phyloP scores from a whole-genome alignment of 2,888 invertebrate species.

The Lepidocyrtinus sp. region DNA sequence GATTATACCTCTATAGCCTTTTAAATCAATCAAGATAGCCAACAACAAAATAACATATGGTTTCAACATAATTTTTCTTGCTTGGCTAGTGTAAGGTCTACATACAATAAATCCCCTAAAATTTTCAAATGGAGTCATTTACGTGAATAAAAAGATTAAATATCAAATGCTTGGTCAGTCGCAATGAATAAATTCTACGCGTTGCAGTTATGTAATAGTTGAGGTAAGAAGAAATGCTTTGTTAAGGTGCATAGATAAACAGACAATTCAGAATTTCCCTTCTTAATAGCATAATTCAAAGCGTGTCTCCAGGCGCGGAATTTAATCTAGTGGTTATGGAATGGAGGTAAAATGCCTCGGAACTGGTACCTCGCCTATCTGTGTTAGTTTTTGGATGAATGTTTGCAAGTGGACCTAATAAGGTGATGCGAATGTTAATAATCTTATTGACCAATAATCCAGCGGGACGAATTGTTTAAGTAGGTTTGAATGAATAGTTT shows the following conservation, averaged over 20 bases:
- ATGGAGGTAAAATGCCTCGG: not conserved
- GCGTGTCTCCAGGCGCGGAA: not conserved
- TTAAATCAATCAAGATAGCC: too few relatives aligned
- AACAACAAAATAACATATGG: too few relatives aligned
- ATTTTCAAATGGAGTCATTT: too few relatives aligned
- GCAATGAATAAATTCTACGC: too few relatives aligned
- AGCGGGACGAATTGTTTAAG: slow-evolving; percentile 11
- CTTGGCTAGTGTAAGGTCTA: too few relatives aligned
- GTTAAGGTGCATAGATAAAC: not conserved
- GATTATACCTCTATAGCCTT: too few relatives aligned
- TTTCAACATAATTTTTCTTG: too few relatives aligned
- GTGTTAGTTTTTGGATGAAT: slow-evolving; percentile 14
- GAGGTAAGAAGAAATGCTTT: not conserved
- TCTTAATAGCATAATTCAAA: not conserved
- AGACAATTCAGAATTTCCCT: not conserved
- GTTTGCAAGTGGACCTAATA: too few relatives aligned
- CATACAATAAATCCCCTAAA: too few relatives aligned
- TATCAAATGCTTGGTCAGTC: too few relatives aligned
- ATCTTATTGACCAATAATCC: not conserved
- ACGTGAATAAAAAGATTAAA: too few relatives aligned
- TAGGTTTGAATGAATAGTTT: too few relatives aligned
- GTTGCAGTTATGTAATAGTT: not conserved
- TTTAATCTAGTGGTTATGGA: not conserved
- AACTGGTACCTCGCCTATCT: slow-evolving; percentile 39
- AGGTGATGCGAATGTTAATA: not conserved